Percentiles rank a stretch among this genome's conserved stretches.
These are phyloP conservation scores for Euphydryas editha DNA, from an alignment of 2,888 invertebrate genomes.

Conservation along the genomic window DNA sequence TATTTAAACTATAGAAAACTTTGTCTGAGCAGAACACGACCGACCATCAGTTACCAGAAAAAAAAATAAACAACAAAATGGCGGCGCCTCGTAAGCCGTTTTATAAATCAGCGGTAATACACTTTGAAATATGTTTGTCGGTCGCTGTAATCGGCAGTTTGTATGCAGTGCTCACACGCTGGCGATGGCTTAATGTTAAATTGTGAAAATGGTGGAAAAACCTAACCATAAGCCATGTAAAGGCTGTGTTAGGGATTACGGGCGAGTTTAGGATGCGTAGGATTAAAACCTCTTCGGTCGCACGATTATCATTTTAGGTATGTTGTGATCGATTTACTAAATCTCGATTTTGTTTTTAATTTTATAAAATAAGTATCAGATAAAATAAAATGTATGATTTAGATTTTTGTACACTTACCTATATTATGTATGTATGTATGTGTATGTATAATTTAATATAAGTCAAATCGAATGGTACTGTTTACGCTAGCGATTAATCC, in stretches of 20 bases:
- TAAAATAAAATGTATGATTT: not conserved
- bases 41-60: conserved; percentile 4
- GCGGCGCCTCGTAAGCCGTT: conserved; percentile 43
- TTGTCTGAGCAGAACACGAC: conserved; percentile 9
- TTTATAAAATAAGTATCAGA: too few species aligned
- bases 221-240: not conserved
- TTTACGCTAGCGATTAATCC: too few species aligned
- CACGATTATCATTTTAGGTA: not conserved
- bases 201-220: conserved; percentile 31
- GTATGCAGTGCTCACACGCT: conserved; percentile 54
- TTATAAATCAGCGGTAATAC: conserved; percentile 72
- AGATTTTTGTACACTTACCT: not conserved
- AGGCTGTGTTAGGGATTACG: conserved; percentile 10
- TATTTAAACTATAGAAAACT: not conserved
- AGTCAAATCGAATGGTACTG: too few species aligned
- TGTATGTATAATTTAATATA: too few species aligned
- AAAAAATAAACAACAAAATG: conserved; percentile 37
- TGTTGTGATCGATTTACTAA: not conserved
- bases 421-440: too few species aligned
- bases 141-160: conserved; percentile 66
- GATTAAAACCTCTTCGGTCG: conserved; percentile 9
- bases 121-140: conserved; percentile 62
- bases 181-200: conserved; percentile 25
- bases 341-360: not conserved
- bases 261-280: not conserved